These are phyloP conservation scores for Drosophila hamatofila DNA, from an alignment of 2,888 invertebrate species.

Conservation along the genomic window DNA sequence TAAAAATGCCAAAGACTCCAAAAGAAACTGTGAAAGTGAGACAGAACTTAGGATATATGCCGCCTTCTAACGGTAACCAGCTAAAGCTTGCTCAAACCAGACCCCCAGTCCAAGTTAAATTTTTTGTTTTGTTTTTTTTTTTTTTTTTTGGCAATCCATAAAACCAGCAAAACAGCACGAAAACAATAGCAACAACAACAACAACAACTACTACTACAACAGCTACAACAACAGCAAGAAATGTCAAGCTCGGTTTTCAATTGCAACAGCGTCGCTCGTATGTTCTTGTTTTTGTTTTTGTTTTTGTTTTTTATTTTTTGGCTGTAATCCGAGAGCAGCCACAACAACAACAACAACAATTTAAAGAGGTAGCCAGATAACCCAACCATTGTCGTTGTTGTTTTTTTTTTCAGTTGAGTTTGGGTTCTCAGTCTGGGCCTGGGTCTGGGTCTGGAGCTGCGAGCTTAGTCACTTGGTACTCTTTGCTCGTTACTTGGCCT, in stretches of 20 bases:
- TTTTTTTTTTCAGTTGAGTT: slow-evolving; percentile 8
- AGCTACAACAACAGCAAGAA: slow-evolving; percentile 37
- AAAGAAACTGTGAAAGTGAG: slow-evolving; percentile 47
- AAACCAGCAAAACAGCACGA: slow-evolving; percentile 54
- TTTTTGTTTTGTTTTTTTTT: slow-evolving; percentile 23
- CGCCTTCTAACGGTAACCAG: slow-evolving; percentile 75
- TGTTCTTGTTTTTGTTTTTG: slow-evolving; percentile 14
- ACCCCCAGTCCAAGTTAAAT: slow-evolving; percentile 54
- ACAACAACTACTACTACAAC: slow-evolving; percentile 44
- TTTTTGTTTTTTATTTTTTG: slow-evolving; percentile 34
- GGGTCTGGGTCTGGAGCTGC: slow-evolving; percentile 54
- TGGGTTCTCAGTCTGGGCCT: slow-evolving; percentile 33
- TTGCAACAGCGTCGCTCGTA: slow-evolving; percentile 60
- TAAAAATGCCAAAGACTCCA: slow-evolving; percentile 64
- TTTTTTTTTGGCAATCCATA: slow-evolving; percentile 66
- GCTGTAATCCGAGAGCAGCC: slow-evolving; percentile 70
- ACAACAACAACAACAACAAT: slow-evolving; percentile 40
- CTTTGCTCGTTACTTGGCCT: slow-evolving; percentile 49
- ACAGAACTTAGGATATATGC: slow-evolving; percentile 36
- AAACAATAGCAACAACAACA: slow-evolving; percentile 51
- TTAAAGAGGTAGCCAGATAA: slow-evolving; percentile 62
- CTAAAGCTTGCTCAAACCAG: slow-evolving; percentile 55
- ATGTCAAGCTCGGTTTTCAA: slow-evolving; percentile 79
- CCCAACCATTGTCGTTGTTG: slow-evolving; percentile 32
- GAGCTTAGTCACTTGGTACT: slow-evolving; percentile 71